phyloP scores from a whole-genome alignment of 2,797 vertebrate genomes.

The Peromyscus eremicus region DNA sequence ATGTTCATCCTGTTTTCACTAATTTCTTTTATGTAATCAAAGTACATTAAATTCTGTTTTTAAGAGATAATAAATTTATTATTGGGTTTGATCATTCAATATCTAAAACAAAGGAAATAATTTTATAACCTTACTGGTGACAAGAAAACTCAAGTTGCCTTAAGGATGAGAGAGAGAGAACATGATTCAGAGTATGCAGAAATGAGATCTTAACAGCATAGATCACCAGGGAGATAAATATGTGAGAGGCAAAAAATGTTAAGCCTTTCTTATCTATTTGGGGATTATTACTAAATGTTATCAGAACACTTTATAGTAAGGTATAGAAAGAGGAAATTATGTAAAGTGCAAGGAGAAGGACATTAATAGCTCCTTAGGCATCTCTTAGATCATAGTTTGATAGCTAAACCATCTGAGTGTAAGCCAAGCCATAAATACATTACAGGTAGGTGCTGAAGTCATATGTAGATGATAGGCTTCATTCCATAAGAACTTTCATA shows the following conservation, averaged over 20 bases:
- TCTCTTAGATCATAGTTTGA: not conserved
- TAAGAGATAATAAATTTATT: constrained; percentile 44
- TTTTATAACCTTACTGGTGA: constrained; percentile 8
- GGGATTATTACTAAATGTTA: not conserved
- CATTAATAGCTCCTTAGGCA: not conserved
- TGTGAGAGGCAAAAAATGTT: not conserved
- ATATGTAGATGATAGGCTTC: not conserved
- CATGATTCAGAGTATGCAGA: not conserved
- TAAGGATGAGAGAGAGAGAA: not conserved
- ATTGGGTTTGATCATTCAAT: not conserved
- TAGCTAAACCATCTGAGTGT: not conserved
- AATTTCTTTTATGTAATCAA: constrained; percentile 61
- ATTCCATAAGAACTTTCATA: not conserved
- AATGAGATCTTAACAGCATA: constrained; percentile 31
- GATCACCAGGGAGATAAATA: not conserved
- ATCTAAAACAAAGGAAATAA: constrained; percentile 9
- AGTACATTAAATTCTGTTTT: constrained; percentile 46
- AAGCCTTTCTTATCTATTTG: constrained; percentile 24
- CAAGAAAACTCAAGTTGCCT: constrained; percentile 22
- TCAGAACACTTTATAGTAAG: not conserved
- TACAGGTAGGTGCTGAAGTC: not conserved
- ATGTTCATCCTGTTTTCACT: constrained; percentile 41
- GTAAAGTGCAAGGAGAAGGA: not conserved
- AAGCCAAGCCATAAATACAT: not conserved
- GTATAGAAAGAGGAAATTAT: constrained; percentile 11